Conservation (phyloP, 1,140 invertebrate species). For the Caenorhabditis latens region DNA sequence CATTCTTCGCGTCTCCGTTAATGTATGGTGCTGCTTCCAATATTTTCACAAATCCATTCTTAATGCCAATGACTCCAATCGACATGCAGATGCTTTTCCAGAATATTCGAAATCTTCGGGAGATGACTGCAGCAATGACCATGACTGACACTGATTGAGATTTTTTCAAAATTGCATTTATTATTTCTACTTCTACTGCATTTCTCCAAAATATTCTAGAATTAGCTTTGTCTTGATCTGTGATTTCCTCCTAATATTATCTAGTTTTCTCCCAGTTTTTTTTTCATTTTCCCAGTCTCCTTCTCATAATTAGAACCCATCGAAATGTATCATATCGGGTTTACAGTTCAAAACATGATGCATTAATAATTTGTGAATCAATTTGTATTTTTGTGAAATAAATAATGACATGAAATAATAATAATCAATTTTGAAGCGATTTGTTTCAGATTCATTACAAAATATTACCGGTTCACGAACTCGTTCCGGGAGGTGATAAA, state of each 20-base stretch:
- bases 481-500: too few species aligned
- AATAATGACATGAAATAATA: background rate
- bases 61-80: constrained; percentile 17
- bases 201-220: background rate
- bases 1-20: constrained; percentile 18
- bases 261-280: background rate
- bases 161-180: background rate
- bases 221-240: background rate
- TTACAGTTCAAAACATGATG: constrained; percentile 14
- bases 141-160: background rate
- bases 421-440: too few species aligned
- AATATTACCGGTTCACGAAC: too few species aligned
- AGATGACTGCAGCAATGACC: constrained; percentile 23
- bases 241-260: background rate
- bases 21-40: constrained; percentile 16
- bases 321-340: constrained; percentile 7
- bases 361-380: background rate
- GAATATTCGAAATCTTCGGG: constrained; percentile 8
- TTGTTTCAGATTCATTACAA: too few species aligned
- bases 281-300: background rate
- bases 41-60: constrained; percentile 22
- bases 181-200: background rate
- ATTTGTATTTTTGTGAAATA: background rate
- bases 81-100: constrained; percentile 45
- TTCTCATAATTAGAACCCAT: background rate